A percentile compares a stretch with the other conserved stretches of the same genome.
Conservation (phyloP, 2,797 vertebrate species). For the Sebastiscus tertius region DNA sequence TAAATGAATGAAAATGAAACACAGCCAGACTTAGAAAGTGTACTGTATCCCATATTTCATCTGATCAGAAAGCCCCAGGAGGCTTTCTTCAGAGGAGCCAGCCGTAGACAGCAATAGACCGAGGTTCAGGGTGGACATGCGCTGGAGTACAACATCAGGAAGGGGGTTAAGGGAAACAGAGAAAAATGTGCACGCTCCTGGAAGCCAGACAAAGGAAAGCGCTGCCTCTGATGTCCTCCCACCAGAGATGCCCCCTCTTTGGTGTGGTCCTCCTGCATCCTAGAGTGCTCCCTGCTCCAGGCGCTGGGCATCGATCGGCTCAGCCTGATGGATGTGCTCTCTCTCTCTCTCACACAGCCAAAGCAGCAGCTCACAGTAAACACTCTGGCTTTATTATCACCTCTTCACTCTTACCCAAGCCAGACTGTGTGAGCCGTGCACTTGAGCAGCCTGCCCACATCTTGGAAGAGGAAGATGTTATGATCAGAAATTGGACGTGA, state of each 20-base stretch:
- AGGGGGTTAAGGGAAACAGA: slow-evolving; percentile 83
- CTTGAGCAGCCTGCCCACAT: slow-evolving; percentile 65
- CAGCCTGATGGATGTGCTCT: slow-evolving; percentile 79
- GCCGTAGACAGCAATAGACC: slow-evolving; percentile 66
- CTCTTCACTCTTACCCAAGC: slow-evolving; percentile 70
- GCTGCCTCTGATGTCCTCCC: slow-evolving; percentile 83
- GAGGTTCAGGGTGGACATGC: slow-evolving; percentile 69
- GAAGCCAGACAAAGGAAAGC: slow-evolving; percentile 82
- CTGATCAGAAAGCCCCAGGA: slow-evolving; percentile 58
- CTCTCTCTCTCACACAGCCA: slow-evolving; percentile 49
- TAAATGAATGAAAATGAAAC: slow-evolving; percentile 62
- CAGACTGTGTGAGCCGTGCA: slow-evolving; percentile 62
- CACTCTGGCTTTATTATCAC: slow-evolving; percentile 77
- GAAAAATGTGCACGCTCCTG: slow-evolving; percentile 78
- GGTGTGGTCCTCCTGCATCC: slow-evolving; percentile 82
- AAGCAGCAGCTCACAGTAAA: slow-evolving; percentile 75
- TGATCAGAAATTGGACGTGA: slow-evolving; percentile 66
- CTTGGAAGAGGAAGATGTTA: slow-evolving; percentile 64
- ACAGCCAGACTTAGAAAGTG: slow-evolving; percentile 44
- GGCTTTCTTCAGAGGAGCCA: slow-evolving; percentile 66
- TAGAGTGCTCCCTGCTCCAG: slow-evolving; percentile 78
- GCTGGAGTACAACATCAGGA: slow-evolving; percentile 75
- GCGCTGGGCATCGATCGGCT: slow-evolving; percentile 82
- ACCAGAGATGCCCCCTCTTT: slow-evolving; percentile 83
- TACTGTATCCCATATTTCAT: slow-evolving; percentile 64